Base-by-base conservation (phyloP, 37 sponge, comb jelly and placozoan genomes). In the Sycon ciliatum region DNA sequence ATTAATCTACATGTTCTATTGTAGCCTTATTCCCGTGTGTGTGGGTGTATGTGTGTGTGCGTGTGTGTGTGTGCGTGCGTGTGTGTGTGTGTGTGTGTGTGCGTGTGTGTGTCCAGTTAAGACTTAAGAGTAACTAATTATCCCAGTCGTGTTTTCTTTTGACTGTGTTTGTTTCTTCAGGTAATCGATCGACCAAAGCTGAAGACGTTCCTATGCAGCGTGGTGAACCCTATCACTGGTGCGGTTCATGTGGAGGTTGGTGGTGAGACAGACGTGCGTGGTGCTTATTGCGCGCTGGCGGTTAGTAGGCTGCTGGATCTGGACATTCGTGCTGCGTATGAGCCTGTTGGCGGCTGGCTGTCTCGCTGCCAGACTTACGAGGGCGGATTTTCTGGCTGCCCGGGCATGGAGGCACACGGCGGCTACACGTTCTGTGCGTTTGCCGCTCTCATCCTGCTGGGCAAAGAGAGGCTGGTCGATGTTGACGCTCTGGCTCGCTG, bases 341-440 rank as follows among this genome's bases (percentile, higher is more conserved):
- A 68, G 3, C 39, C 57, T 18, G 60, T 64, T 6, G 65, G 65
- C 13, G 65, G 37, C 9, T 74, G 75, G 75, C 34, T 74, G 11
- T 62, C 75, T 6, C 34, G 7, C 7, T 72, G 73, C 31, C 73
- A 72, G 36, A 72, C 73, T 18, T 72, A 42, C 42, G 73, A 72
- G 29, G 73, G 73, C 23, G 73, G 73, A 3, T 68, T 68, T 68
- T n/a, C n/a, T n/a, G n/a, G n/a, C n/a, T n/a, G n/a, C n/a, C n/a
- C n/a, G n/a, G 97, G 97, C 4, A 83, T 85, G 1, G 97, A 95
- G 56, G 92, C 89, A 13, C 97, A 95, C 57, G 91, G 97, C 33
- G 97, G 97, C 7, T 95, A 95, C 66, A 75, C 89, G 3, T 95
- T 95, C 65, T 95, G 97, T 83, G 92, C 86, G 4, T 83, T 84